Conservation (phyloP, 92 coral and sea anemone species). For the Epizoanthus scotinus region DNA sequence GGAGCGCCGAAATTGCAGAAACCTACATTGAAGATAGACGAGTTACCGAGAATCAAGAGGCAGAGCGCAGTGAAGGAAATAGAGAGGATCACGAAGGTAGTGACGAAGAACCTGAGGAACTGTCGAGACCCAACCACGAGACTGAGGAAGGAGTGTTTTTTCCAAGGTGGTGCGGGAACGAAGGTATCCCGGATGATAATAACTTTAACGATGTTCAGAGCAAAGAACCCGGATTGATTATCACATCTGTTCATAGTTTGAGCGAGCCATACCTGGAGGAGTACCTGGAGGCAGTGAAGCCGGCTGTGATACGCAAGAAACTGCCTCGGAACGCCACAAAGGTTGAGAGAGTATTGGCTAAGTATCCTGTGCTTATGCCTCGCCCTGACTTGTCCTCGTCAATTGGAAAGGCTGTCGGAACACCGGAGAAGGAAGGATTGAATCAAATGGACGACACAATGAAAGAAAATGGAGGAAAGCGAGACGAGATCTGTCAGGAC, state of each 20-base stretch:
- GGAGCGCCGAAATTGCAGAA: slow-evolving; percentile 10
- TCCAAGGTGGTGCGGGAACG: slow-evolving; percentile 2
- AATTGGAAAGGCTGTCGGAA: neutral
- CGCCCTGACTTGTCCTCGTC: slow-evolving; percentile 23
- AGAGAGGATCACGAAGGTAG: slow-evolving; percentile 1
- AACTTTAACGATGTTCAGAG: neutral
- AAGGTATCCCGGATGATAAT: neutral
- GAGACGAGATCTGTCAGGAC: neutral
- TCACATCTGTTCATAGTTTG: neutral
- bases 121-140: neutral
- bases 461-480: slow-evolving; percentile 1
- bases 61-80: neutral
- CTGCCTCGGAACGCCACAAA: slow-evolving; percentile 34
- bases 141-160: slow-evolving; percentile 1
- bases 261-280: neutral
- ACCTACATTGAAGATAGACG: slow-evolving; percentile 11
- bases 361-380: slow-evolving; percentile 36
- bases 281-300: slow-evolving; percentile 35
- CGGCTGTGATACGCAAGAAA: slow-evolving; percentile 27
- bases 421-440: neutral
- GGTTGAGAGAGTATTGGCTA: slow-evolving; percentile 27
- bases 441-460: neutral
- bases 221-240: neutral
- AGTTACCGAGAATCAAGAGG: neutral
- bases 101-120: slow-evolving; percentile 10